Evolutionary conservation across 2,113 vertebrate genomes (phyloP).

Genomic region (Mionectes macconnelli): DNA sequence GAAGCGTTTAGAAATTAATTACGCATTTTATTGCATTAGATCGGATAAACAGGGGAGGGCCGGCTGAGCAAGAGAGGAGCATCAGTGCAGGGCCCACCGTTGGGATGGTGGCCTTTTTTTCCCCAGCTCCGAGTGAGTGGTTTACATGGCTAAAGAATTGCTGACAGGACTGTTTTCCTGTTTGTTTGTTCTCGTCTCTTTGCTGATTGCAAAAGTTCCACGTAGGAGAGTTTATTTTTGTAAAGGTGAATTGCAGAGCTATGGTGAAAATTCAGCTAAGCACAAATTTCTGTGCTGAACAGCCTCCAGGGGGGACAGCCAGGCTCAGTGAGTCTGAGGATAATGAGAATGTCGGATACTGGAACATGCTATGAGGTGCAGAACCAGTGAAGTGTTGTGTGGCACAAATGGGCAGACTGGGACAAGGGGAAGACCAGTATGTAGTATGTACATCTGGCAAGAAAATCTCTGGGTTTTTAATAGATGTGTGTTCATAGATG

Average conservation of each 20-base stretch:
- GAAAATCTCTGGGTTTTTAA: not conserved
- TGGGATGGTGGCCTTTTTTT: constrained; percentile 3
- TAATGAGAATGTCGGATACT: constrained; percentile 8
- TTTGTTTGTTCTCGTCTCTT: constrained; percentile 64
- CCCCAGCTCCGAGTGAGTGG: not conserved
- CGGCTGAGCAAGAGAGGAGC: constrained; percentile 48
- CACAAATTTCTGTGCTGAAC: constrained; percentile 45
- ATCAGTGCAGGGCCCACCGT: not conserved
- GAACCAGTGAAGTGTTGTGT: not conserved
- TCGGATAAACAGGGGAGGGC: constrained; percentile 79
- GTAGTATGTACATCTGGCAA: accelerated
- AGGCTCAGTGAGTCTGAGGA: not conserved
- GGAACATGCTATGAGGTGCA: not conserved
- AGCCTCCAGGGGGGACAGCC: constrained; percentile 25
- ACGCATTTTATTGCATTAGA: constrained; percentile 86
- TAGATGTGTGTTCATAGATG: not conserved
- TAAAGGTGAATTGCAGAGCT: constrained; percentile 66
- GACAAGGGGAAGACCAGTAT: not conserved
- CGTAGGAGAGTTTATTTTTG: constrained; percentile 65
- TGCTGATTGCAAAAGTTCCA: constrained; percentile 59
- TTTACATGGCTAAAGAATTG: constrained; percentile 5
- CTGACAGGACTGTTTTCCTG: constrained; percentile 32
- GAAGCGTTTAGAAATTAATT: constrained; percentile 88
- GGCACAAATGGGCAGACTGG: not conserved
- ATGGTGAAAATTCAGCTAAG: constrained; percentile 62